Percentiles rank a stretch among this genome's conserved stretches.
These are phyloP conservation scores for Shargacucullia verbasci DNA, from an alignment of 2,888 invertebrate genomes.

Conservation along the genomic window DNA sequence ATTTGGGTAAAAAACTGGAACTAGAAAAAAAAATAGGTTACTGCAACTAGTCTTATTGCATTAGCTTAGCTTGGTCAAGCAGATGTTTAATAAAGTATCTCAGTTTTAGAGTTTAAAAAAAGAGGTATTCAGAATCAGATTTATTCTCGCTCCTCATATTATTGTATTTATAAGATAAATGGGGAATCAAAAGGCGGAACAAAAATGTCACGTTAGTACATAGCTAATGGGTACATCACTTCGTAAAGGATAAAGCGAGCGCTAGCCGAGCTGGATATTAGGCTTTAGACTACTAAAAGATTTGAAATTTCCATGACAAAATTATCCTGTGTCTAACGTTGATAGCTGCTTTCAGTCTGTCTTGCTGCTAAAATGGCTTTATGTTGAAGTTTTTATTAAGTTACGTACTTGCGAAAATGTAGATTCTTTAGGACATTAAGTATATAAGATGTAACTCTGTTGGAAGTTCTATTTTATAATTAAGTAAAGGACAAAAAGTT, in stretches of 20 bases:
- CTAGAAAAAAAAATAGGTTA: too few relatives aligned
- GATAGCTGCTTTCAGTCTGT: conserved; percentile 37
- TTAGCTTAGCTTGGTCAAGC: too few relatives aligned
- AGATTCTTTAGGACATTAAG: background rate
- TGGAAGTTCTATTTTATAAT: background rate
- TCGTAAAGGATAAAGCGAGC: conserved; percentile 40
- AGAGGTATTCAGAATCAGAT: too few relatives aligned
- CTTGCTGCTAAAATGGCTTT: conserved; percentile 17
- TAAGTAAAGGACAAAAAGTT: background rate
- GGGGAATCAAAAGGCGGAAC: conserved; percentile 8
- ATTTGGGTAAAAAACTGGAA: too few relatives aligned
- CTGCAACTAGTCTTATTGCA: too few relatives aligned
- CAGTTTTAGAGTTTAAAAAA: too few relatives aligned
- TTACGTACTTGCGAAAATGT: conserved; percentile 16
- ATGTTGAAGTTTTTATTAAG: conserved; percentile 28
- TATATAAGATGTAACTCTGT: background rate
- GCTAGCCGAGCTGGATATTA: conserved; percentile 35
- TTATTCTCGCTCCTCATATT: too few relatives aligned
- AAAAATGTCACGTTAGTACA: conserved; percentile 4
- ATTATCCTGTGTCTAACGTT: conserved; percentile 41
- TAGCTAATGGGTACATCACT: conserved; percentile 37
- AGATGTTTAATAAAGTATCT: too few relatives aligned
- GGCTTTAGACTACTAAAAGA: conserved; percentile 43
- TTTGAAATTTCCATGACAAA: conserved; percentile 51
- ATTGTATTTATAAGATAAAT: background rate